A percentile compares a stretch with the other conserved stretches of the same genome.
These are phyloP conservation scores for Patiria pectinifera DNA, from an alignment of 53 echinoderm and acorn worm genomes.

Conservation along the genomic window DNA sequence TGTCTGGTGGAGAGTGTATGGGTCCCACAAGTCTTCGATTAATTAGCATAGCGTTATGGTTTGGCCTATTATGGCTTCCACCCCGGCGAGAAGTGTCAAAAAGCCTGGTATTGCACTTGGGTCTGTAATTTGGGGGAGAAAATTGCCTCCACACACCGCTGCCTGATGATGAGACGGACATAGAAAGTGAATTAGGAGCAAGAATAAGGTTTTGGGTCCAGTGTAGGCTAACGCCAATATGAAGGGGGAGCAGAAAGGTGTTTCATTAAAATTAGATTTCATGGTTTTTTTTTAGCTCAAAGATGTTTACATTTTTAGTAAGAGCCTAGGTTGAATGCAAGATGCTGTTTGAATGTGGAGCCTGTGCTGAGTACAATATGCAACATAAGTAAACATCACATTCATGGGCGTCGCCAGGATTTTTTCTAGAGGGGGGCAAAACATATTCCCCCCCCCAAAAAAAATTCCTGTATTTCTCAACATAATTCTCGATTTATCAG, in stretches of 20 bases:
- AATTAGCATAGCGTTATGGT: conserved; percentile 54
- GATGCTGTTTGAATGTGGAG: too few species aligned
- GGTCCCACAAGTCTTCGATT: conserved; percentile 35
- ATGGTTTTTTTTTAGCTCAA: background rate
- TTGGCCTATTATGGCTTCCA: background rate
- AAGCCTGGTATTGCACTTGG: conserved; percentile 43
- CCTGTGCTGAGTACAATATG: too few species aligned
- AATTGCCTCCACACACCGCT: conserved; percentile 36
- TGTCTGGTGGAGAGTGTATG: conserved; percentile 19
- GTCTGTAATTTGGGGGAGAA: conserved; percentile 14
- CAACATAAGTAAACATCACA: too few species aligned
- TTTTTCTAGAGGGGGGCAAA: too few species aligned
- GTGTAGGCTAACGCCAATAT: background rate
- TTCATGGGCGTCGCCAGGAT: too few species aligned
- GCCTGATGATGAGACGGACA: conserved; percentile 4
- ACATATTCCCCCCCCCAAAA: too few species aligned
- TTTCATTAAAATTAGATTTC: background rate
- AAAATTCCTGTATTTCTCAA: too few species aligned
- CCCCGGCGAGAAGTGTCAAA: conserved; percentile 37
- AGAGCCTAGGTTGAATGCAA: too few species aligned
- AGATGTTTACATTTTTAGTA: too few species aligned
- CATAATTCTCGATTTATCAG: too few species aligned
- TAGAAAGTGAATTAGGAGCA: conserved; percentile 15
- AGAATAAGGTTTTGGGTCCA: background rate
- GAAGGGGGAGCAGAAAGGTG: background rate